These are phyloP conservation scores for Galago senegalensis DNA, from an alignment of 2,797 vertebrate genomes.

Conservation along the genomic window DNA sequence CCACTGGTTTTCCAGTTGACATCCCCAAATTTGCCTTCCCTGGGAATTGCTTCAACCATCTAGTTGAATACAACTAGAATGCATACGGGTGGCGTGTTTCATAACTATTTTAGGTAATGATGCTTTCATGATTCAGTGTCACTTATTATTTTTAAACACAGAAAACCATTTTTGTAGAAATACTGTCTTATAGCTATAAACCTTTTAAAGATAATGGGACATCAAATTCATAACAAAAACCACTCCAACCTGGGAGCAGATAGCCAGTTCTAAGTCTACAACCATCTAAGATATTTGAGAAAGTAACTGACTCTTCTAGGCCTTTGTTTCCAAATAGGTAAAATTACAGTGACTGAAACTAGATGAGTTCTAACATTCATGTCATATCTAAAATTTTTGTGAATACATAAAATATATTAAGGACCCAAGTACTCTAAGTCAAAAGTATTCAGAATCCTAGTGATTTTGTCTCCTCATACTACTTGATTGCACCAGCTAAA, in stretches of 20 bases:
- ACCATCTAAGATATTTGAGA: background rate
- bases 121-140: background rate
- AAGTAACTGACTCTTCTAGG: background rate
- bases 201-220: background rate
- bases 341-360: background rate
- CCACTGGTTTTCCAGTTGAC: background rate
- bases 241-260: background rate
- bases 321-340: background rate
- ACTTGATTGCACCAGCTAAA: background rate
- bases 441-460: constrained; percentile 20
- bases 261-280: background rate
- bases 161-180: background rate
- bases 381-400: background rate
- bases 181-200: background rate
- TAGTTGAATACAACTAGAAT: background rate
- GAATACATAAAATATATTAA: background rate
- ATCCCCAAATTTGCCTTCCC: background rate
- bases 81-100: background rate
- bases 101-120: background rate
- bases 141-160: background rate
- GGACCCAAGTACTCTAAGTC: background rate
- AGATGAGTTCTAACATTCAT: background rate
- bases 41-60: background rate
- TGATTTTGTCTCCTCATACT: background rate
- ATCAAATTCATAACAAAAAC: background rate